These are phyloP conservation scores for Zaprionus inermis DNA, from an alignment of 1,140 invertebrate genomes.

Conservation along the genomic window DNA sequence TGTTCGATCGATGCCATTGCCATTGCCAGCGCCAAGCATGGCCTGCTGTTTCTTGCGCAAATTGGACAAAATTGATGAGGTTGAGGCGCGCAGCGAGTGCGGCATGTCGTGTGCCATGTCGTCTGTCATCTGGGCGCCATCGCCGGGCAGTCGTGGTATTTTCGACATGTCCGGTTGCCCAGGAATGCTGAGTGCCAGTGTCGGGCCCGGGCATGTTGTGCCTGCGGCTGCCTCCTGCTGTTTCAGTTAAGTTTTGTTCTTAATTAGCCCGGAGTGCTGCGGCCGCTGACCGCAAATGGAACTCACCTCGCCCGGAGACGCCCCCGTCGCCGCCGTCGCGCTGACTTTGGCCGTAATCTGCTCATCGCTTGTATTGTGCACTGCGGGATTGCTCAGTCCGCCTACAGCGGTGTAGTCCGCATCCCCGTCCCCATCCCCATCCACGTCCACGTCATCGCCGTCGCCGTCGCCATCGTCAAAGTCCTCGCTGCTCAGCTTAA, in stretches of 20 bases:
- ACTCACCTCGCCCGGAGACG: constrained; percentile 61
- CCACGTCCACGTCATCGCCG: constrained; percentile 17
- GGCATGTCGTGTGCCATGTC: constrained; percentile 71
- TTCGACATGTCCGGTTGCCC: constrained; percentile 73
- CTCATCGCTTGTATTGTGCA: constrained; percentile 69
- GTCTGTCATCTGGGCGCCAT: constrained; percentile 83
- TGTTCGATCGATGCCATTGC: constrained; percentile 24
- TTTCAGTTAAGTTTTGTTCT: constrained; percentile 64
- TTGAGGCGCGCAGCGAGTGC: constrained; percentile 70
- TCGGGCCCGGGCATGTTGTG: constrained; percentile 10
- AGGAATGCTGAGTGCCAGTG: constrained; percentile 15
- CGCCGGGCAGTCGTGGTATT: constrained; percentile 85
- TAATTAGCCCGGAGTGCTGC: constrained; percentile 75
- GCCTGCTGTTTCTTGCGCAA: constrained; percentile 70
- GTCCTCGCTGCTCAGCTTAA: constrained; percentile 57
- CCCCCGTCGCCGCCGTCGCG: constrained; percentile 18
- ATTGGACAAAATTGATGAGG: constrained; percentile 76
- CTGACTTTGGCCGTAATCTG: constrained; percentile 58
- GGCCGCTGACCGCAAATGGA: constrained; percentile 35
- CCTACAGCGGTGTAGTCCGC: constrained; percentile 8
- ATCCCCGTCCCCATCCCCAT: too few species aligned
- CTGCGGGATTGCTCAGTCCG: constrained; percentile 72
- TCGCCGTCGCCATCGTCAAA: too few species aligned
- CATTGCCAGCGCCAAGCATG: constrained; percentile 47
- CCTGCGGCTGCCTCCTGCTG: constrained; percentile 61